Evolutionary conservation across 2,888 invertebrate species (phyloP).

Genomic region (Dasypogon diadema): DNA sequence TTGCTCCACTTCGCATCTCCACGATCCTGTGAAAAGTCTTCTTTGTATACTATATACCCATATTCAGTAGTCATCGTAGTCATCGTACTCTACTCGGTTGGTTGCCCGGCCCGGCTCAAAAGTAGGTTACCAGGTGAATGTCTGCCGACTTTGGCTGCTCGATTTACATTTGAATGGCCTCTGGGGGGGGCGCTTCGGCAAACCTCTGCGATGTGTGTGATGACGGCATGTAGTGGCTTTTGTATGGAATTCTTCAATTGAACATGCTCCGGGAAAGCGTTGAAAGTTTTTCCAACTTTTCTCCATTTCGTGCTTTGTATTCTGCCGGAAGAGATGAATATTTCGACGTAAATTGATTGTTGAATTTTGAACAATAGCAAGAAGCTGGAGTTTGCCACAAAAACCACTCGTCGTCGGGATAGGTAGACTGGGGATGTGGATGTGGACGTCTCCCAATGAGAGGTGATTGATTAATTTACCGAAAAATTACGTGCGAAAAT

Average conservation of each 20-base stretch:
- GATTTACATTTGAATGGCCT: slow-evolving; percentile 55
- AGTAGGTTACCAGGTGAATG: slow-evolving; percentile 56
- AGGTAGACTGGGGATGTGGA: neutral
- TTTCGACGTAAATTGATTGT: slow-evolving; percentile 28
- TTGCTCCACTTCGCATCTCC: neutral
- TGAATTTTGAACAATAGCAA: slow-evolving; percentile 28
- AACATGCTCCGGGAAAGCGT: slow-evolving; percentile 23
- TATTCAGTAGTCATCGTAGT: neutral
- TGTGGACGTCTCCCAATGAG: neutral
- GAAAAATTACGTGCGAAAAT: slow-evolving; percentile 11
- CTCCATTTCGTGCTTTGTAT: neutral
- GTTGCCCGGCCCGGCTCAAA: slow-evolving; percentile 28
- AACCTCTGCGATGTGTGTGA: slow-evolving; percentile 7
- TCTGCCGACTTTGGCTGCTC: slow-evolving; percentile 53
- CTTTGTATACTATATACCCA: neutral
- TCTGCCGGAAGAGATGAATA: slow-evolving; percentile 1
- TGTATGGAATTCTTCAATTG: slow-evolving; percentile 27
- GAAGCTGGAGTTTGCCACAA: neutral
- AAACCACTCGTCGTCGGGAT: neutral
- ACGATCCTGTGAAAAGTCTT: neutral
- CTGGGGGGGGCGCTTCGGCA: slow-evolving; percentile 15
- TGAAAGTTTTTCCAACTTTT: slow-evolving; percentile 37
- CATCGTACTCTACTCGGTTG: slow-evolving; percentile 6
- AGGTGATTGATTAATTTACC: slow-evolving; percentile 23
- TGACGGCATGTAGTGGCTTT: slow-evolving; percentile 26